phyloP scores from a whole-genome alignment of 1,140 invertebrate genomes.

The Cyclargus thomasi region DNA sequence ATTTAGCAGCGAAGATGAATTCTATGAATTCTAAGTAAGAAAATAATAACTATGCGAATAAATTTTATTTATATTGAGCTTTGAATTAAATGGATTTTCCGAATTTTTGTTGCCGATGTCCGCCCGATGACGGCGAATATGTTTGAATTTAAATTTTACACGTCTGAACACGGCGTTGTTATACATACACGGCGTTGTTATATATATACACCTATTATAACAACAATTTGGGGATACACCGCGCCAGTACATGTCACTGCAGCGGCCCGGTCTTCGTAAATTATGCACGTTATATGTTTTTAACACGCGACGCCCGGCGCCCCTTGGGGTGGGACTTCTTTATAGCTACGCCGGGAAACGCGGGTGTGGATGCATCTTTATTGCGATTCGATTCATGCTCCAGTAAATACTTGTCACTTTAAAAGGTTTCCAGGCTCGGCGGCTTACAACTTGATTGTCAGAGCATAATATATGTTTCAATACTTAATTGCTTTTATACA shows the following conservation, averaged over 20 bases:
- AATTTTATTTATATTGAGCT: no score
- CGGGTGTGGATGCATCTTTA: not conserved
- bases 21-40: not conserved
- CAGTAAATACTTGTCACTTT: not conserved
- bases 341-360: not conserved
- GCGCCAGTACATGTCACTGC: slow-evolving; percentile 2
- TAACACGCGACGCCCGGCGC: slow-evolving; percentile 4
- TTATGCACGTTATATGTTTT: slow-evolving; percentile 6
- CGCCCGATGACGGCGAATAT: not conserved
- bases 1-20: not conserved
- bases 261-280: slow-evolving; percentile 1
- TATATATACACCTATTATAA: not conserved
- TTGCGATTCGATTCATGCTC: not conserved
- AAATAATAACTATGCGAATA: no score
- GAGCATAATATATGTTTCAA: no score
- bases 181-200: no score
- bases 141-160: not conserved
- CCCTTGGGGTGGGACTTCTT: not conserved
- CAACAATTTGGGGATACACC: slow-evolving; percentile 1
- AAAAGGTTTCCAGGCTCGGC: not conserved
- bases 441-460: no score
- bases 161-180: not conserved
- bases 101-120: not conserved
- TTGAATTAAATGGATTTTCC: no score
- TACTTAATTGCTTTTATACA: no score